Evolutionary conservation across 2,888 invertebrate genomes (phyloP), one percentile per base, ranked within the genome.

Genomic region (Leptopilina drosophilae): DNA sequence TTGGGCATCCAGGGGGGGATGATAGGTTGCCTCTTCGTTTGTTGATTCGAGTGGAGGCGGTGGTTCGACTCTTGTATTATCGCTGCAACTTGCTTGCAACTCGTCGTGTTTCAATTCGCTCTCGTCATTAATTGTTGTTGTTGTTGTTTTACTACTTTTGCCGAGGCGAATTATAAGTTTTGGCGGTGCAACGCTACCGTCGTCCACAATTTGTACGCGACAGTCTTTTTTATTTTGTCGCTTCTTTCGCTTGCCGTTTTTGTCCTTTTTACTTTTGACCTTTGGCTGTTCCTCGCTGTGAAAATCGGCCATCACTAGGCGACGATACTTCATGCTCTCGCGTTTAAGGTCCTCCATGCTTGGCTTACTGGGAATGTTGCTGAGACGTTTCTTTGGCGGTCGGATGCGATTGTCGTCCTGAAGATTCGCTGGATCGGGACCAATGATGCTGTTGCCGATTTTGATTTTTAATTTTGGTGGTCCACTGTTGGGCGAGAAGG

Each of bases 261-360:
- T 94, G 92, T 91, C 93, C 92, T 90, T 93, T 93, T 86, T 92
- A 87, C 88, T 92, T 88, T 90, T 92, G 81, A 79, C 92, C 89
- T 90, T 89, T 77, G 86, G 85, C 82, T 82, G 79, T 53, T 84
- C 95, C 84, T 94, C 94, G 85, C 95, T 95, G 81, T 95, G 95
- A 88, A 97, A 97, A 88, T 96, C 95, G 5, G 96, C 96, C 96
- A 97, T 96, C 4, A 97, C 95, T 93, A 94, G 95, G 83, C 95
- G 95, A 15, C 97, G 94, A 91, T 94, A 97, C 89, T 97, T 97
- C 97, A 97, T 97, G 86, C 96, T 96, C 87, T 97, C 96, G 2
- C 97, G 94, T 82, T 95, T 95, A 75, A 97, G 92, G 88, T 97
- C 97, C 91, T 97, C 96, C 83, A 97, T 94, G 82, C 95, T 95